Evolutionary conservation across 1,140 invertebrate species (phyloP).

Genomic region (Drosophila saltans): DNA sequence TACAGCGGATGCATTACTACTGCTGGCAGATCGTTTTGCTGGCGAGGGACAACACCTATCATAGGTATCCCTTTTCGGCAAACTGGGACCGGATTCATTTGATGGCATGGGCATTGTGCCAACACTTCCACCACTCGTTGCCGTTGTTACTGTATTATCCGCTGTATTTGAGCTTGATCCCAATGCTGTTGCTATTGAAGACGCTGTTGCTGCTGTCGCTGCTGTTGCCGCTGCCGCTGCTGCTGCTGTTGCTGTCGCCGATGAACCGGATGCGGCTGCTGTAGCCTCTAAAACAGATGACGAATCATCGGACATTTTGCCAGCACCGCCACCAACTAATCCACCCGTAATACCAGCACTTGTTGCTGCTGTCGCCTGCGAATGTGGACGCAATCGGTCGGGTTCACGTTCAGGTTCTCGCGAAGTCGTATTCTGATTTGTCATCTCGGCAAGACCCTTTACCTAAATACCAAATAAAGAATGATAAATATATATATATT

Average conservation of each 20-base stretch:
- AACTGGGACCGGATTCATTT: constrained; percentile 27
- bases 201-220: constrained; percentile 29
- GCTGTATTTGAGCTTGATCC: constrained; percentile 1
- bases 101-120: constrained; percentile 15
- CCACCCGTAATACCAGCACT: constrained; percentile 37
- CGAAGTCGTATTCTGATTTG: constrained; percentile 88
- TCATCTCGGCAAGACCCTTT: constrained; percentile 96
- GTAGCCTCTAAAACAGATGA: constrained; percentile 54
- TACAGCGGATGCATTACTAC: constrained; percentile 24
- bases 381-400: constrained; percentile 79
- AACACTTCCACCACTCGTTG: background rate
- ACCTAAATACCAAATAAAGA: constrained; percentile 81
- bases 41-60: constrained; percentile 78
- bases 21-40: constrained; percentile 60
- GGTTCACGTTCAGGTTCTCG: constrained; percentile 82
- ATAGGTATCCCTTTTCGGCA: constrained; percentile 61
- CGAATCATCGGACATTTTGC: constrained; percentile 60
- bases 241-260: constrained; percentile 35
- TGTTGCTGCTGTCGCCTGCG: constrained; percentile 66
- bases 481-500: too few relatives aligned
- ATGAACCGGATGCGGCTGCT: constrained; percentile 40
- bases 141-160: constrained; percentile 23
- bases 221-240: constrained; percentile 34
- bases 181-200: constrained; percentile 31
- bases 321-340: constrained; percentile 38